Conservation (phyloP, 37 sponge, comb jelly and placozoan genomes). For the Theonella swinhoei region DNA sequence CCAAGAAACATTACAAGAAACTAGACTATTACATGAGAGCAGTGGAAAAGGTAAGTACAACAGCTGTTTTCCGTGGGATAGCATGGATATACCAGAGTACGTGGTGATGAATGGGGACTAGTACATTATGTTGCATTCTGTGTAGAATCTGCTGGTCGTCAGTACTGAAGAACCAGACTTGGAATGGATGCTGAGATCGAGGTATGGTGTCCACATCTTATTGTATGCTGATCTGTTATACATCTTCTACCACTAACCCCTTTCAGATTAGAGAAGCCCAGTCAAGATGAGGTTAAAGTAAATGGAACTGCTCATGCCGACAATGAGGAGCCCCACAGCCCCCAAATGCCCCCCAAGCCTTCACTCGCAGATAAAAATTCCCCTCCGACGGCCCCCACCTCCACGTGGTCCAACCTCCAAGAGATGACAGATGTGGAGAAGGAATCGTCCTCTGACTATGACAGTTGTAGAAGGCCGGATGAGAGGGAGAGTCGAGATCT, state of each 20-base stretch:
- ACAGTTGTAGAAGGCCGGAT: conserved; percentile 1
- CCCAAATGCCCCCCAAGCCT: not conserved
- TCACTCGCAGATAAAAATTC: not conserved
- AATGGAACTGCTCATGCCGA: not conserved
- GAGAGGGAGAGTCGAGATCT: conserved; percentile 24
- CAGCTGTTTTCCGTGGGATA: not conserved
- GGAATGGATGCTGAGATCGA: conserved; percentile 70
- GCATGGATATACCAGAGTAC: too few relatives aligned
- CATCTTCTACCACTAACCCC: too few relatives aligned
- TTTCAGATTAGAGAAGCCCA: not conserved
- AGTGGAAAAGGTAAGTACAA: conserved; percentile 80
- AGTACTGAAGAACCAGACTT: conserved; percentile 69
- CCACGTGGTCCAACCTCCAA: not conserved
- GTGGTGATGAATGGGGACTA: too few relatives aligned
- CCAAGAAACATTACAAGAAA: conserved; percentile 84
- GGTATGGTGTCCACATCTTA: conserved; percentile 9
- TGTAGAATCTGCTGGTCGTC: conserved; percentile 62
- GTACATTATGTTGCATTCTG: too few relatives aligned
- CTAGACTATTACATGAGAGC: conserved; percentile 81
- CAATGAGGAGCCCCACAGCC: not conserved
- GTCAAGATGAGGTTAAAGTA: not conserved
- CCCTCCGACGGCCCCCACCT: not conserved
- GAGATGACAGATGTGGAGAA: not conserved
- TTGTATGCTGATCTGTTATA: too few relatives aligned
- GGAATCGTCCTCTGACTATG: not conserved